phyloP scores from a whole-genome alignment of 2,888 invertebrate genomes.

The Latrodectus hesperus region DNA sequence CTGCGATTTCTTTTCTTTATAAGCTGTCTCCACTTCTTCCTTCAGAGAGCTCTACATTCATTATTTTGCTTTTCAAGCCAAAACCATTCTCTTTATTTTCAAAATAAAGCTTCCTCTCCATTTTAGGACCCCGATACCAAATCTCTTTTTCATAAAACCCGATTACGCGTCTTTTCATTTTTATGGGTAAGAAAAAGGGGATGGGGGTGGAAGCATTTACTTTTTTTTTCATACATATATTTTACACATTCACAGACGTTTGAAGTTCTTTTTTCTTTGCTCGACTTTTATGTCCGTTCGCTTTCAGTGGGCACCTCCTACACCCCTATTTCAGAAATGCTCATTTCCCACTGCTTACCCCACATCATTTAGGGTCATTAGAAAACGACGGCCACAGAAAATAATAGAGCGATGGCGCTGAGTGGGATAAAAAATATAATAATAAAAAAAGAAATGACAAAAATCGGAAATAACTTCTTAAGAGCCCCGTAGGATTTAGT shows the following conservation, averaged over 20 bases:
- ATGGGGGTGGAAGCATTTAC: background rate
- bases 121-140: slow-evolving; percentile 21
- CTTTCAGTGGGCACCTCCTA: slow-evolving; percentile 3
- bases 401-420: slow-evolving; percentile 29
- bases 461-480: slow-evolving; percentile 65
- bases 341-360: slow-evolving; percentile 55
- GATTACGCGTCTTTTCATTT: slow-evolving; percentile 59
- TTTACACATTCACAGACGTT: slow-evolving; percentile 11
- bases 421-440: slow-evolving; percentile 11
- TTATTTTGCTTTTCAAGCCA: slow-evolving; percentile 12
- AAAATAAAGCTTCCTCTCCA: slow-evolving; percentile 32
- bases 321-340: slow-evolving; percentile 26
- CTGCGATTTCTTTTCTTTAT: background rate
- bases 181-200: slow-evolving; percentile 28
- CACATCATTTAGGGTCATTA: slow-evolving; percentile 64
- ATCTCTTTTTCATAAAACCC: slow-evolving; percentile 66
- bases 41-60: slow-evolving; percentile 25
- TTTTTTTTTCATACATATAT: slow-evolving; percentile 5
- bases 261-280: background rate
- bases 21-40: slow-evolving; percentile 28
- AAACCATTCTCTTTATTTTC: slow-evolving; percentile 59
- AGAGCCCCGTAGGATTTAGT: slow-evolving; percentile 55
- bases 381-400: slow-evolving; percentile 63
- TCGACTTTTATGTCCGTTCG: slow-evolving; percentile 28
- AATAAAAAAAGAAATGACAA: slow-evolving; percentile 9